These are phyloP conservation scores for Palythoa caribaeorum DNA, from an alignment of 92 coral and sea anemone species.

Conservation along the genomic window DNA sequence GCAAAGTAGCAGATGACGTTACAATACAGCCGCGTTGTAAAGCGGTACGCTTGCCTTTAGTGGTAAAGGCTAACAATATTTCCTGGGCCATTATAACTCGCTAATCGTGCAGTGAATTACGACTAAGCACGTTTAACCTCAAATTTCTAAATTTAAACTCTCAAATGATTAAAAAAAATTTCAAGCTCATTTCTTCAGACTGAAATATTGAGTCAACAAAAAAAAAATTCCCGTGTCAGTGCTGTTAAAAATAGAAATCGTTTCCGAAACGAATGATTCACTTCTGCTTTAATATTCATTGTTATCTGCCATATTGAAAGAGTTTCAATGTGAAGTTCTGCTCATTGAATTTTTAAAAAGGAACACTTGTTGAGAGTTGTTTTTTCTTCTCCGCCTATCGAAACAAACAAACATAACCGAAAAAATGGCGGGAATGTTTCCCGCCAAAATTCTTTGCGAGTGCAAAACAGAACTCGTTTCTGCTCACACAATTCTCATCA, in stretches of 20 bases:
- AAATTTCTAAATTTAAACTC: not conserved
- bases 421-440: conserved; percentile 3
- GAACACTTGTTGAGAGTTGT: not conserved
- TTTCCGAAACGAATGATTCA: not conserved
- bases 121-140: not conserved
- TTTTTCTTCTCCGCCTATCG: not conserved
- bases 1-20: no score
- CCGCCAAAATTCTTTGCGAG: not conserved
- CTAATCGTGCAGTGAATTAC: not conserved
- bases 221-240: not conserved
- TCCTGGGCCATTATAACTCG: not conserved
- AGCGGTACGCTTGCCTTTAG: not conserved
- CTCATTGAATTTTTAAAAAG: not conserved
- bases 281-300: not conserved
- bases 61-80: not conserved
- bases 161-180: not conserved
- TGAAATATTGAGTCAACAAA: not conserved
- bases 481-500: not conserved
- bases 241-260: not conserved
- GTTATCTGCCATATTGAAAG: not conserved
- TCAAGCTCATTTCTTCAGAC: not conserved
- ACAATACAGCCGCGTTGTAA: not conserved
- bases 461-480: not conserved
- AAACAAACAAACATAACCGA: not conserved
- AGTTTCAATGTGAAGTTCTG: not conserved